Base-by-base conservation (phyloP, 1,140 invertebrate species). In the Chelonus insularis region DNA sequence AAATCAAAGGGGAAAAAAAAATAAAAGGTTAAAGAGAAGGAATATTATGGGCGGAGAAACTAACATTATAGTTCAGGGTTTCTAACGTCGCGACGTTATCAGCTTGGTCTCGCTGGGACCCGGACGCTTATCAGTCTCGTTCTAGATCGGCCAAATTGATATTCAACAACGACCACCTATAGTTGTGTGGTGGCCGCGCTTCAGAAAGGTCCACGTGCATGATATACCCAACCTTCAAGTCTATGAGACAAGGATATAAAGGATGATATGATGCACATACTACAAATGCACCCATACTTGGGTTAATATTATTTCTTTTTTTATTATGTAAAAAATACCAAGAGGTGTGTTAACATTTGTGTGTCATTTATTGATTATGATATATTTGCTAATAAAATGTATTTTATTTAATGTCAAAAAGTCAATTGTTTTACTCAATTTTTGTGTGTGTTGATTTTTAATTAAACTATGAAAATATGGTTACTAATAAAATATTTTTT, bases 141-240 rank as follows among this genome's bases (percentile, higher is more conserved):
- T 68, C 62, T 57, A 71, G 72, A 72, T 72, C 63, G 66, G 41
- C 50, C 60, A 36, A 48, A 9, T 7, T 37, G 69, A 72, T 70
- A 69, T 9, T 37, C 36, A 52, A 21, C 21, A 16, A 6, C 62
- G 50, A 41, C 63, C 57, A 67, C 62, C 66, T 69, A 65, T 61
- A 29, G 25, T 60, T 55, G 57, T n/a, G n/a, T n/a, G n/a, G n/a
- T 58, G 60, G n/a, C 48, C 63, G 51, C 25, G 51, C 43, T 59
- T 59, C 57, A 32, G 57, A n/a, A n/a, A 47, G 48, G 57, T 47
- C 57, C 57, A 59, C 57, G 57, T 47, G 57, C 32, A 34, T 47
- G 34, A 58, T 58, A 48, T 14, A 23, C 56, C 29, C 37, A 14
- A 23, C 56, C 29, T 39, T 16, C 47, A 51, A 51, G 23, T 59